A percentile compares a stretch with the other conserved stretches of the same genome.
phyloP scores from a whole-genome alignment of 92 coral and sea anemone genomes.

The Micromussa lordhowensis region DNA sequence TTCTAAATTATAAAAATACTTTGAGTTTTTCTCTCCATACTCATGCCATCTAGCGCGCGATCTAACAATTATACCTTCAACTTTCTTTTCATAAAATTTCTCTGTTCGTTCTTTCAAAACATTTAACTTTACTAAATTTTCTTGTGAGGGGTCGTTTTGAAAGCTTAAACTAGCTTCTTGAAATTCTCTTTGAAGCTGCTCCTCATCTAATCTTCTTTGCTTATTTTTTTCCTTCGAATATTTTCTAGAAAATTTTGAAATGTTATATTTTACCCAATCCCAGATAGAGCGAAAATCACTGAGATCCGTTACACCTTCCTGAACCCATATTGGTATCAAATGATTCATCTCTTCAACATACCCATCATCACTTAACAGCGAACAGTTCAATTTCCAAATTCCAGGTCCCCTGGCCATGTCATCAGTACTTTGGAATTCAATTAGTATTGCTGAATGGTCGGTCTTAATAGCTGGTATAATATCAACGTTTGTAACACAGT shows the following conservation, averaged over 20 bases:
- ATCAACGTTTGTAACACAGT: too few relatives aligned
- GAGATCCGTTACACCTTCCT: background rate
- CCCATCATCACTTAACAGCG: too few relatives aligned
- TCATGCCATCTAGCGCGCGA: background rate
- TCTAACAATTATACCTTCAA: constrained; percentile 1
- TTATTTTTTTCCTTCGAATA: background rate
- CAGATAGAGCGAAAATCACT: background rate
- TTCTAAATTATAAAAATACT: background rate
- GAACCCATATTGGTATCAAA: background rate
- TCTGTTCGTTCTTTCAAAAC: background rate
- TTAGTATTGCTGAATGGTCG: too few relatives aligned
- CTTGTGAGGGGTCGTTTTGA: background rate
- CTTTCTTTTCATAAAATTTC: too few relatives aligned
- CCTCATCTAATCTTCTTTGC: background rate
- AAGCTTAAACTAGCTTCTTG: too few relatives aligned
- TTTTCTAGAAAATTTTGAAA: background rate
- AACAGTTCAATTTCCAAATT: too few relatives aligned
- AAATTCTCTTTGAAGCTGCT: background rate
- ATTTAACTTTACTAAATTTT: background rate
- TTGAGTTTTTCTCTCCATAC: background rate
- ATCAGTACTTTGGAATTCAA: too few relatives aligned
- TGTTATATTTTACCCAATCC: background rate
- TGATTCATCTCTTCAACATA: background rate
- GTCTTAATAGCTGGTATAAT: too few relatives aligned
- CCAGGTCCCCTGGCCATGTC: too few relatives aligned